Evolutionary conservation across 2,888 invertebrate genomes (phyloP).

Genomic region (Acanthosepion esculentum): DNA sequence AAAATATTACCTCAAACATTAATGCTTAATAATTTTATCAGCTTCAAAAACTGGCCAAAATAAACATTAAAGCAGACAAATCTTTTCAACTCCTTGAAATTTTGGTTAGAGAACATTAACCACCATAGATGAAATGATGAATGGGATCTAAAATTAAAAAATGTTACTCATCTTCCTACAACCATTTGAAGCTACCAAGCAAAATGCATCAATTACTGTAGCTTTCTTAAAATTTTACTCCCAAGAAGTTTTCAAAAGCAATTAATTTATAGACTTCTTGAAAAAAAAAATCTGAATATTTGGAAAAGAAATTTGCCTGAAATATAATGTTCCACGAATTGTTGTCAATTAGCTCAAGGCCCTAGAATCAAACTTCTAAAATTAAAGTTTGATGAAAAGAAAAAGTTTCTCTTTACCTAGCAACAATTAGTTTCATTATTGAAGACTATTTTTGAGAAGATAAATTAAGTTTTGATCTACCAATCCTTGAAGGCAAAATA

Average conservation of each 20-base stretch:
- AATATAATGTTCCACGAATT: background rate
- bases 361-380: background rate
- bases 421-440: background rate
- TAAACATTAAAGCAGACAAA: no score
- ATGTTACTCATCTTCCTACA: no score
- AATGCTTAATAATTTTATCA: no score
- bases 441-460: constrained; percentile 17
- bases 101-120: no score
- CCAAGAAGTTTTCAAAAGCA: background rate
- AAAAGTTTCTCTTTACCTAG: background rate
- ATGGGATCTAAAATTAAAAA: no score
- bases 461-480: background rate
- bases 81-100: no score
- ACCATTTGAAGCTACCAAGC: background rate
- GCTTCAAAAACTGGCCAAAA: no score
- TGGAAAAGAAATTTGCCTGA: background rate
- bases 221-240: background rate
- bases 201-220: background rate
- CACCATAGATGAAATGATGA: no score
- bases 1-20: no score
- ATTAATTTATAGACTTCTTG: background rate
- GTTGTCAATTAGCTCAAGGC: background rate
- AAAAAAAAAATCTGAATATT: background rate
- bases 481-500: background rate
- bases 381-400: background rate